phyloP scores from a whole-genome alignment of 2,888 invertebrate genomes.

The Agrotis ipsilon region DNA sequence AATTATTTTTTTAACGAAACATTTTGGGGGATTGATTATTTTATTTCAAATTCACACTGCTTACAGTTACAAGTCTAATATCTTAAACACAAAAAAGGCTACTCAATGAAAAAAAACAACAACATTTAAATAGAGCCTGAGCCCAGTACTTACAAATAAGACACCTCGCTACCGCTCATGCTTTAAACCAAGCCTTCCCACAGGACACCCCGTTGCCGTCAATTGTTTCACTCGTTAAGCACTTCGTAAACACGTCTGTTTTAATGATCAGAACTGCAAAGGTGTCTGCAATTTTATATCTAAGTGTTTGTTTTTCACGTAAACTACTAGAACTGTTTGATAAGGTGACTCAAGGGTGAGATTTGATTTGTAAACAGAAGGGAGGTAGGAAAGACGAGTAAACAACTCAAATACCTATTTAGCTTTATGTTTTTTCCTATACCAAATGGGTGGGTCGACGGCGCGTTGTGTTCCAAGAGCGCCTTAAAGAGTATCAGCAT shows the following conservation, averaged over 20 bases:
- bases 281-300: constrained; percentile 61
- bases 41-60: no score
- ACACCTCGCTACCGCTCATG: constrained; percentile 56
- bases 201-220: constrained; percentile 81
- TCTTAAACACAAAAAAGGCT: no score
- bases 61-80: no score
- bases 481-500: no score
- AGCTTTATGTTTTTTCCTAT: not conserved
- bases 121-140: not conserved
- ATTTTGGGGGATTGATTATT: no score
- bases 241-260: constrained; percentile 77
- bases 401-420: not conserved
- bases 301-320: constrained; percentile 51
- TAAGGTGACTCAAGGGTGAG: constrained; percentile 34
- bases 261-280: constrained; percentile 72
- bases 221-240: constrained; percentile 84
- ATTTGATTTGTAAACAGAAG: constrained; percentile 30
- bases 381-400: not conserved
- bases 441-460: no score
- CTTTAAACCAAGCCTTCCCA: constrained; percentile 64
- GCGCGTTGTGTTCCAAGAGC: no score
- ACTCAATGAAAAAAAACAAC: not conserved
- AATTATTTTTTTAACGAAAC: no score
- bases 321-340: constrained; percentile 21
- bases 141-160: not conserved